Evolutionary conservation across 2,113 vertebrate species (phyloP).

Genomic region (Saiga tatarica): DNA sequence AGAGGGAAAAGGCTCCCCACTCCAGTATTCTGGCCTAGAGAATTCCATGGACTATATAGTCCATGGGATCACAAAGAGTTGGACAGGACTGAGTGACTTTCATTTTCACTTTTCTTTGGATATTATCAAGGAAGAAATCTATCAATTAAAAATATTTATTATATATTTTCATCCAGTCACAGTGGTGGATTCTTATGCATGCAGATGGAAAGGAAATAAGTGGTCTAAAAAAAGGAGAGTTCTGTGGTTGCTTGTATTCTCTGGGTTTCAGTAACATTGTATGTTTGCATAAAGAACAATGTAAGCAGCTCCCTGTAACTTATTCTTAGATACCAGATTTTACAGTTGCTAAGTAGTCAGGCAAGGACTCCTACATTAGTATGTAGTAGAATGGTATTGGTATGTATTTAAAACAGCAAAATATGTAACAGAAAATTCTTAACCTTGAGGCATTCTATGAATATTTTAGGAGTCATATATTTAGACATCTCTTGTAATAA

Average conservation of each 20-base stretch:
- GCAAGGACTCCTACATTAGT: neutral
- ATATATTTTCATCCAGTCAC: neutral
- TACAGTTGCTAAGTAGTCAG: neutral
- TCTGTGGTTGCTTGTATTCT: neutral
- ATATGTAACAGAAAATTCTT: neutral
- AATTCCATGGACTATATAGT: neutral
- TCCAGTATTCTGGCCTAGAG: neutral
- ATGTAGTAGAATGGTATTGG: neutral
- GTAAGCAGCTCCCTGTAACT: neutral
- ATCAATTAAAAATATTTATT: neutral
- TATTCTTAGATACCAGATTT: neutral
- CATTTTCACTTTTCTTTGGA: neutral
- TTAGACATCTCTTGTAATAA: neutral
- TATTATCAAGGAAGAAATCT: neutral
- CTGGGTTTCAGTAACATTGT: neutral
- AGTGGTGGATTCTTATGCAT: neutral
- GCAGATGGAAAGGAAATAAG: neutral
- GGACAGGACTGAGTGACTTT: neutral
- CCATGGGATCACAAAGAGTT: neutral
- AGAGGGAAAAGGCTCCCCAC: neutral
- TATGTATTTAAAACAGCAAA: conserved; percentile 9
- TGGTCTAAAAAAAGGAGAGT: neutral
- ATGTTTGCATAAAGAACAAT: neutral
- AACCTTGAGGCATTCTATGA: neutral
- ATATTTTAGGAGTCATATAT: neutral